Conservation (phyloP, 1,140 invertebrate genomes). For the Drosophila bocqueti region DNA sequence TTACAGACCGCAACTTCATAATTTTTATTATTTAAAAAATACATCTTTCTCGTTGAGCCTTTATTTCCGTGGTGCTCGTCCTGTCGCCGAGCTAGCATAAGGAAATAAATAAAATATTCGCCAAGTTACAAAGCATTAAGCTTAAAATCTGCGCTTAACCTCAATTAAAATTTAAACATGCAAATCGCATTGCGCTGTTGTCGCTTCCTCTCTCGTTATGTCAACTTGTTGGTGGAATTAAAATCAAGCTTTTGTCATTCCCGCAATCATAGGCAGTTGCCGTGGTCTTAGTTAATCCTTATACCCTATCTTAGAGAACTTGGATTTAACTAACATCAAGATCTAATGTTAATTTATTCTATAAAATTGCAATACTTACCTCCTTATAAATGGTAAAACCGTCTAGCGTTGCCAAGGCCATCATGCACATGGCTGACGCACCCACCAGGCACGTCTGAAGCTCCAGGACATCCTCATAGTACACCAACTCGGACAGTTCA, state of each 20-base stretch:
- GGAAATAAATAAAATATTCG: slow-evolving; percentile 65
- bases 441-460: slow-evolving; percentile 64
- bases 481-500: slow-evolving; percentile 71
- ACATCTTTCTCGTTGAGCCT: background rate
- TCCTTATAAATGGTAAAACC: slow-evolving; percentile 78
- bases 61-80: slow-evolving; percentile 24
- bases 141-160: slow-evolving; percentile 75
- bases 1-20: background rate
- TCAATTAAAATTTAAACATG: slow-evolving; percentile 81
- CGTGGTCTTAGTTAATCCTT: slow-evolving; percentile 1
- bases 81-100: slow-evolving; percentile 52
- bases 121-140: slow-evolving; percentile 33
- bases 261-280: background rate
- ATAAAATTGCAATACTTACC: slow-evolving; percentile 37
- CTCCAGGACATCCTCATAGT: slow-evolving; percentile 65
- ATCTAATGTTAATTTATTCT: too few relatives aligned
- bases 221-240: slow-evolving; percentile 45
- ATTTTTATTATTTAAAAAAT: slow-evolving; percentile 2
- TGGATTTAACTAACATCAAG: background rate
- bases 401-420: slow-evolving; percentile 60
- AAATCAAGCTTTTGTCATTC: slow-evolving; percentile 52
- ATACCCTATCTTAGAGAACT: background rate
- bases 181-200: slow-evolving; percentile 50
- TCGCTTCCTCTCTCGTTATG: background rate
- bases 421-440: slow-evolving; percentile 47